phyloP scores from a whole-genome alignment of 2,888 invertebrate genomes.

The Epicampocera succincta region DNA sequence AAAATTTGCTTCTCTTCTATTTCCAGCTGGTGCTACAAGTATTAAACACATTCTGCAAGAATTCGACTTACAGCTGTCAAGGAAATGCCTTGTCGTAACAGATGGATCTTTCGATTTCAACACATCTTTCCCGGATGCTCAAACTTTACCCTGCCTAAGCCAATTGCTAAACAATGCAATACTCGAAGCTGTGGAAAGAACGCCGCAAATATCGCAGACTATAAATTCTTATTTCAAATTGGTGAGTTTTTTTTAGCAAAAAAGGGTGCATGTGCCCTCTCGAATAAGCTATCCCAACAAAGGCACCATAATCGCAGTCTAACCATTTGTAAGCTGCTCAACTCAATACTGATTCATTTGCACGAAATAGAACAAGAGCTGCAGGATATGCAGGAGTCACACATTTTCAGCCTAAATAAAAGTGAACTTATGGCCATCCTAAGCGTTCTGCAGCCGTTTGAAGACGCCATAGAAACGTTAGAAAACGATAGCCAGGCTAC shows the following conservation, averaged over 20 bases:
- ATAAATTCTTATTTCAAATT: conserved; percentile 6
- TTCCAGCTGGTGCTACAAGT: background rate
- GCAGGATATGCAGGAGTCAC: background rate
- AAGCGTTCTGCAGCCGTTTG: conserved; percentile 6
- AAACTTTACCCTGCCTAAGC: conserved; percentile 19
- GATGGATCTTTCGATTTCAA: background rate
- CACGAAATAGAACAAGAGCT: background rate
- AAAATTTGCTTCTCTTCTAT: conserved; percentile 1
- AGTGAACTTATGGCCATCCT: background rate
- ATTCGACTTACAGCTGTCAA: conserved; percentile 20
- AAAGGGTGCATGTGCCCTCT: fast-evolving
- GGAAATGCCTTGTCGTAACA: conserved; percentile 13
- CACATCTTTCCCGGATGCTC: background rate
- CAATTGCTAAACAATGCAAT: conserved; percentile 11
- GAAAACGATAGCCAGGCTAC: conserved; percentile 1
- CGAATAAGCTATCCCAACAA: background rate
- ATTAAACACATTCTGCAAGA: conserved; percentile 6
- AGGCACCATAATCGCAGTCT: background rate
- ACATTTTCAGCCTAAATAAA: background rate
- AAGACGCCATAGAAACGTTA: conserved; percentile 16
- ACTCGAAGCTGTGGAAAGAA: background rate
- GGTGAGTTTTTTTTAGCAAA: background rate
- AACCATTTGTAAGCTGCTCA: conserved; percentile 4
- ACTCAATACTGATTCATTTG: background rate
- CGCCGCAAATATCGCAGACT: background rate